phyloP scores from a whole-genome alignment of 2,113 vertebrate genomes.

The Tupaia tana region DNA sequence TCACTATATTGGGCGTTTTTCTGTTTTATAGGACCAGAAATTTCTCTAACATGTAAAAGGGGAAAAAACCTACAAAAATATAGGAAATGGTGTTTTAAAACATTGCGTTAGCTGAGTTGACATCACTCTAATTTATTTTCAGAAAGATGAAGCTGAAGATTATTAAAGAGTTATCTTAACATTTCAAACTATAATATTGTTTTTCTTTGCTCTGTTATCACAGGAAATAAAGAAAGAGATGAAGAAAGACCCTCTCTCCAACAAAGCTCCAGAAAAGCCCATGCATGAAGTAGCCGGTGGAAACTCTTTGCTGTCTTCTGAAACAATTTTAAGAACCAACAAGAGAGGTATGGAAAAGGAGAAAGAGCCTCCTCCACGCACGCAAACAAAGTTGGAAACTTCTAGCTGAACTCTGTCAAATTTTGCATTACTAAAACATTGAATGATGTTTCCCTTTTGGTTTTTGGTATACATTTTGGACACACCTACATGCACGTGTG shows the following conservation, averaged over 20 bases:
- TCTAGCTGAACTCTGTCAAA: slow-evolving; percentile 17
- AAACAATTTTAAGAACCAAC: slow-evolving; percentile 90
- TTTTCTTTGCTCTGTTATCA: slow-evolving; percentile 62
- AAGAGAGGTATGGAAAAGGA: slow-evolving; percentile 91
- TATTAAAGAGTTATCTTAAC: slow-evolving; percentile 36
- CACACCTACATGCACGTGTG: not conserved
- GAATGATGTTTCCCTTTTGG: slow-evolving; percentile 20
- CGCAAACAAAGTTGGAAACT: not conserved
- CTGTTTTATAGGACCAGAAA: not conserved
- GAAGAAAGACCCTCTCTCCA: slow-evolving; percentile 91
- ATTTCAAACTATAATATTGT: slow-evolving; percentile 45
- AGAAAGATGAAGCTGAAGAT: slow-evolving; percentile 61
- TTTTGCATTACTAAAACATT: slow-evolving; percentile 48
- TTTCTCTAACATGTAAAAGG: slow-evolving; percentile 21
- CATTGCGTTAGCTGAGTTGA: not conserved
- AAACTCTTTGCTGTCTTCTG: slow-evolving; percentile 92
- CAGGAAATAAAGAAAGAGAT: slow-evolving; percentile 97
- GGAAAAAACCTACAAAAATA: slow-evolving; percentile 4
- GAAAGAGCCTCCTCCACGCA: not conserved
- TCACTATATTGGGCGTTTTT: not conserved
- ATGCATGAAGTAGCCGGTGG: slow-evolving; percentile 93
- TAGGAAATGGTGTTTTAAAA: slow-evolving; percentile 29
- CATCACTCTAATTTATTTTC: slow-evolving; percentile 52
- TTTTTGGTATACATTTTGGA: slow-evolving; percentile 51
- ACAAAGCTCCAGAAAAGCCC: slow-evolving; percentile 88